Evolutionary conservation across 2,113 vertebrate species (phyloP).

Genomic region (Physeter macrocephalus): DNA sequence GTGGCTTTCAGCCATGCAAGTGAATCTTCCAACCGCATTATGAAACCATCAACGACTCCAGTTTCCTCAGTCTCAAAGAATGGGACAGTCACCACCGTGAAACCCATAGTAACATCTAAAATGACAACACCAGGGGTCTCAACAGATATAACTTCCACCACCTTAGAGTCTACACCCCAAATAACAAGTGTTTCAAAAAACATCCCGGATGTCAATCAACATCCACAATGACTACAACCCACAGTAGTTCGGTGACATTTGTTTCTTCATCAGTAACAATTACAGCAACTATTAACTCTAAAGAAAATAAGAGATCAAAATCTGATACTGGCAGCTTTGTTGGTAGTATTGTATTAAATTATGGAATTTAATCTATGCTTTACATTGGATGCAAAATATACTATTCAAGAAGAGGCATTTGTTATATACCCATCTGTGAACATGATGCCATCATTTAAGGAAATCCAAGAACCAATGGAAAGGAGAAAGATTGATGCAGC

Average conservation of each 20-base stretch:
- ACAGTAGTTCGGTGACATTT: neutral
- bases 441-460: constrained; percentile 82
- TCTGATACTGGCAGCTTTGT: constrained; percentile 83
- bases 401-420: constrained; percentile 67
- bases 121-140: neutral
- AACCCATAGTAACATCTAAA: neutral
- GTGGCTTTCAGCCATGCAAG: accelerated
- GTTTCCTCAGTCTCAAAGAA: neutral
- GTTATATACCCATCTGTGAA: constrained; percentile 63
- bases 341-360: constrained; percentile 79
- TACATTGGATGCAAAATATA: constrained; percentile 81
- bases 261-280: constrained; percentile 12
- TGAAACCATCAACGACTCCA: neutral
- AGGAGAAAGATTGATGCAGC: neutral
- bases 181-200: neutral
- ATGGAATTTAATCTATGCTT: constrained; percentile 76
- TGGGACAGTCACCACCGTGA: neutral
- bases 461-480: constrained; percentile 22
- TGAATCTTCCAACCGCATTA: neutral
- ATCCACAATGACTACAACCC: neutral
- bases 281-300: constrained; percentile 64
- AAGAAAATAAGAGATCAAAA: neutral
- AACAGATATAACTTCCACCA: neutral
- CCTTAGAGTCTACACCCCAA: neutral
- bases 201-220: neutral